A percentile compares a stretch with the other conserved stretches of the same genome.
Evolutionary conservation across 1,140 invertebrate genomes (phyloP).

Genomic region (Conus betulinus): DNA sequence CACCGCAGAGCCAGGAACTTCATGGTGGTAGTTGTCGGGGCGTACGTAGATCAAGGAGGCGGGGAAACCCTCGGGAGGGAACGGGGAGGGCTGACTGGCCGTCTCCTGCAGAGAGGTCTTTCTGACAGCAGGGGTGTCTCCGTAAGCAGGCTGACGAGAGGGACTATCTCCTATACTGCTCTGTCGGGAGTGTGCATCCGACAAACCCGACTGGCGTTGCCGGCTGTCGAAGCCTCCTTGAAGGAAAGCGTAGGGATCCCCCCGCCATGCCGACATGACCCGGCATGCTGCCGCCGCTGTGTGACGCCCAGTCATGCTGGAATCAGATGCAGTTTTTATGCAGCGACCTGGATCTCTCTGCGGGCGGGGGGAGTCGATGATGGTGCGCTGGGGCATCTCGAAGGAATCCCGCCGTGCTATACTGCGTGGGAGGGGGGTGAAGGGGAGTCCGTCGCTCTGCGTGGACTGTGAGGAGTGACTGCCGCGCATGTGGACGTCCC

Average conservation of each 20-base stretch:
- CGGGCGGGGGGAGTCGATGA: slow-evolving; percentile 66
- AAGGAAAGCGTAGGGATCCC: slow-evolving; percentile 39
- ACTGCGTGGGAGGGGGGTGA: slow-evolving; percentile 57
- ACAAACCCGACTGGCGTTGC: slow-evolving; percentile 26
- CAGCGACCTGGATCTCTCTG: slow-evolving; percentile 62
- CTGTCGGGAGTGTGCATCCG: slow-evolving; percentile 18
- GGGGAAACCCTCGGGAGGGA: slow-evolving; percentile 45
- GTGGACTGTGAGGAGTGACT: slow-evolving; percentile 63
- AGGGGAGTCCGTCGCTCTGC: slow-evolving; percentile 58
- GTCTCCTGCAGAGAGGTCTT: slow-evolving; percentile 48
- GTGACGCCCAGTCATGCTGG: slow-evolving; percentile 43
- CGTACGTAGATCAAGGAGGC: slow-evolving; percentile 48
- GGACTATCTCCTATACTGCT: slow-evolving; percentile 26
- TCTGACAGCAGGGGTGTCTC: slow-evolving; percentile 25
- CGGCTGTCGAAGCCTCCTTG: slow-evolving; percentile 49
- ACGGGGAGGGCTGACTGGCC: slow-evolving; percentile 22
- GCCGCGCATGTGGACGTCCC: slow-evolving; percentile 58
- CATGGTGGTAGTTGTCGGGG: slow-evolving; percentile 45
- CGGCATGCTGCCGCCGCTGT: slow-evolving; percentile 36
- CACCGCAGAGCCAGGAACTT: slow-evolving; percentile 38
- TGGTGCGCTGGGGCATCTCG: slow-evolving; percentile 65
- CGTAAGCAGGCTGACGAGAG: slow-evolving; percentile 23
- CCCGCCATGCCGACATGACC: slow-evolving; percentile 12
- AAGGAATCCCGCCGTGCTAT: slow-evolving; percentile 64
- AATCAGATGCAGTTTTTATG: slow-evolving; percentile 49